Evolutionary conservation across 2,797 vertebrate species (phyloP), one percentile per base, ranked within the genome.

Genomic region (Spea hammondii): DNA sequence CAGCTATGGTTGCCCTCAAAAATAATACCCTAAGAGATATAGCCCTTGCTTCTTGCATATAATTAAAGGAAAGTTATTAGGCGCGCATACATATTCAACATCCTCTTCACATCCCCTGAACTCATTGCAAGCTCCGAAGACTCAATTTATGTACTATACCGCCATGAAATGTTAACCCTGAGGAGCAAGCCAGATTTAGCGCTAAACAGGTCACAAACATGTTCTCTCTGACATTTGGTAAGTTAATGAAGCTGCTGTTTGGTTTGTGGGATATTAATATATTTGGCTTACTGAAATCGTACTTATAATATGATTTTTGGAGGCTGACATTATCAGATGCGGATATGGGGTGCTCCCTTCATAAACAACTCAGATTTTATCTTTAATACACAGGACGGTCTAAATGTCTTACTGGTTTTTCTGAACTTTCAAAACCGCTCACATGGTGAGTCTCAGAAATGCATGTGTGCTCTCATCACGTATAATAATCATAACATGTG

Each of bases 201-300:
- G 65, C 51, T 44, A 46, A 49, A 53, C 55, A n/a, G 64, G 68
- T 57, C 51, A 55, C 51, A 55, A 59, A 12, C 10, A 44, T 46
- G 5, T 46, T 10, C 72, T 7, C 76, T 80, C 74, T 83, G 86
- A 86, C 77, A 83, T 78, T 78, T 65, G 67, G 64, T 83, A 82
- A 79, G 86, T 88, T 89, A 50, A 80, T 88, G 78, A 87, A 82
- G 74, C 72, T 79, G 78, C 77, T 78, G 69, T 85, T 88, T 86
- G 82, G 83, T 72, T 79, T 60, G 71, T 81, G 72, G 50, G 70
- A 84, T 83, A 86, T 80, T 85, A 89, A 86, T 81, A 55, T 80
- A 83, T 85, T 84, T 84, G 55, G 73, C 77, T 84, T 77, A 74
- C 44, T 46, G 57, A 74, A 74, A 51, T 69, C 65, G 46, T 53